Base-by-base conservation (phyloP, 2,888 invertebrate species). In the Meganola albula region DNA sequence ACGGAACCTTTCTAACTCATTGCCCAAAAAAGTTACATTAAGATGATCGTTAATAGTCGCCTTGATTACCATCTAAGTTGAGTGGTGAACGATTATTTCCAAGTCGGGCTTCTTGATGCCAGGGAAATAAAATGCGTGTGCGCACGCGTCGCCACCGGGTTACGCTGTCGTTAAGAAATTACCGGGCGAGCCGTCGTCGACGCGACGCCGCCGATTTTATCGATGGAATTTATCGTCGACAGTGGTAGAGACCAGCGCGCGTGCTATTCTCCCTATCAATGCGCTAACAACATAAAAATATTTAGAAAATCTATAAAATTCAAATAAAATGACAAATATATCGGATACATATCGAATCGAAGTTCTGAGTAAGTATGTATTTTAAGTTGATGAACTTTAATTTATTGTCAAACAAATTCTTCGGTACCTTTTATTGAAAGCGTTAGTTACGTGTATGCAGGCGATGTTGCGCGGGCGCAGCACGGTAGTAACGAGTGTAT, bases 401-500 rank as follows among this genome's bases (percentile, higher is more conserved):
- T 57, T 47, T 49, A 49, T 50, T 61, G 63, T 70, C 66, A 65
- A 75, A 69, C 67, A 70, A 71, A 74, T 69, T 74, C 59, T 65
- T 55, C 50, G 53, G 56, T 65, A 66, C 60, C 62, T 62, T 69
- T 63, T 64, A 60, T 58, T 51, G 61, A 57, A 57, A 54, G 67
- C 60, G 67, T 63, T 63, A 62, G 73, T 71, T 66, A 68, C 69
- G 71, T 65, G 52, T 47, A 41, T 45, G 41, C 44, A 45, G 37
- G 46, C 20, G 3, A 2, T 42, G 35, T 26, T 37, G 53, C 54
- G 64, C 63, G 53, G 60, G 68, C 70, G 74, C 74, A 74, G 76
- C 76, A 78, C 84, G 72, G 84, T 84, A 84, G 84, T 85, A 85
- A 84, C 84, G 80, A 84, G 83, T 84, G 83, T 83, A 75, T 84